Base-by-base conservation (phyloP, 2,113 vertebrate genomes). In the Collichthys lucidus region DNA sequence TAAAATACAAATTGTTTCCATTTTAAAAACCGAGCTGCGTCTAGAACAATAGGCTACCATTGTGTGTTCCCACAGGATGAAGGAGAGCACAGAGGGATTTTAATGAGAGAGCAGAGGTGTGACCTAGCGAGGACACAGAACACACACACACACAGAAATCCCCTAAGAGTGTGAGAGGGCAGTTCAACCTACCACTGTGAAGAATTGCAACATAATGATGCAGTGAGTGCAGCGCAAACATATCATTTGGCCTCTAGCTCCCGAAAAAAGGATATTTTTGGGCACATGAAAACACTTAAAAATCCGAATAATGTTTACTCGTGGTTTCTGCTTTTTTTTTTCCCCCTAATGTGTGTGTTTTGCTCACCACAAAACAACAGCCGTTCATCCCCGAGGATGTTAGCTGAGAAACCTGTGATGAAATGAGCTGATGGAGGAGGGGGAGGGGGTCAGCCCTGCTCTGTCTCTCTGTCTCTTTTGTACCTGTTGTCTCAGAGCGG, bases 241-340 rank as follows among this genome's bases (percentile, higher is more conserved):
- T 94, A 79, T 93, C 90, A 94, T 94, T 95, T 94, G 88, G 91
- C 89, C 86, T 92, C 86, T 63, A 70, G 88, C 83, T 86, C 82
- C 86, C 61, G 29, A 80, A 85, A 89, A 91, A 82, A 69, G 72
- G 79, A 77, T 92, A 92, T 92, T 94, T 94, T 83, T 73, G 88
- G 74, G 80, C 76, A 85, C 80, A 88, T 85, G 91, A 90, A 93
- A 93, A 91, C 84, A 93, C 87, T 90, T 91, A 80, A 84, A 92
- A 87, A 90, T 86, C 88, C 17, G 71, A 93, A 92, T 92, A 91
- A 86, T 90, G 93, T 92, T 91, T 92, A 92, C 86, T 57, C 29
- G 86, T 81, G 86, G 88, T 82, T 89, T 82, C 19, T 29, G 46
- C 2, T 72, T 86, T 77, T 83, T 84, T 79, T 53, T 44, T 0